A percentile compares a stretch with the other conserved stretches of the same genome.
phyloP scores from a whole-genome alignment of 2,113 vertebrate genomes.

The Trachemys scripta region DNA sequence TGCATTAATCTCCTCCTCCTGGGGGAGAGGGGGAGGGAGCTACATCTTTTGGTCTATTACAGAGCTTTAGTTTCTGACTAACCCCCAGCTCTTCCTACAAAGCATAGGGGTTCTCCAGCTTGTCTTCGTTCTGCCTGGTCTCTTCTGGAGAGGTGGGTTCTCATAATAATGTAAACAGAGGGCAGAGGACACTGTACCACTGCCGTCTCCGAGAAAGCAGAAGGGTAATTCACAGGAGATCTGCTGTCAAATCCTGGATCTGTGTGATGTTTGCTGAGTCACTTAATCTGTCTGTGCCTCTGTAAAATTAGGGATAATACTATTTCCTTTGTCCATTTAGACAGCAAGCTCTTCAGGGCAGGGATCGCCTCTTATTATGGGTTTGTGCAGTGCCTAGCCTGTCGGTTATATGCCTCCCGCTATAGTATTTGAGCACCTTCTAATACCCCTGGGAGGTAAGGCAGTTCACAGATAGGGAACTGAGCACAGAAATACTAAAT shows the following conservation, averaged over 20 bases:
- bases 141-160: conserved; percentile 15
- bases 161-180: not conserved
- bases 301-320: not conserved
- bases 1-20: not conserved
- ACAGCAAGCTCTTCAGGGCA: not conserved
- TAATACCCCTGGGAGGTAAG: not conserved
- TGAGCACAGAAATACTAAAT: not conserved
- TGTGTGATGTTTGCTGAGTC: not conserved
- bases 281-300: not conserved
- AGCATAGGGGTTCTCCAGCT: not conserved
- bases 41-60: not conserved
- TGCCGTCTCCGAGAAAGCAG: accelerated
- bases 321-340: not conserved
- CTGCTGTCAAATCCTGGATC: not conserved
- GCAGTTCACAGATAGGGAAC: not conserved
- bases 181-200: accelerated
- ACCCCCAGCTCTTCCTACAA: not conserved
- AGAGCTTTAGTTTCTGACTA: not conserved
- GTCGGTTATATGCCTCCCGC: accelerated
- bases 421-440: not conserved
- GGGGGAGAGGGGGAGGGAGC: no score
- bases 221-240: not conserved
- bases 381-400: not conserved
- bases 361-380: not conserved
- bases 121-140: not conserved